A percentile compares a stretch with the other conserved stretches of the same genome.
Evolutionary conservation across 2,797 vertebrate species (phyloP).

Genomic region (Myotis myotis): DNA sequence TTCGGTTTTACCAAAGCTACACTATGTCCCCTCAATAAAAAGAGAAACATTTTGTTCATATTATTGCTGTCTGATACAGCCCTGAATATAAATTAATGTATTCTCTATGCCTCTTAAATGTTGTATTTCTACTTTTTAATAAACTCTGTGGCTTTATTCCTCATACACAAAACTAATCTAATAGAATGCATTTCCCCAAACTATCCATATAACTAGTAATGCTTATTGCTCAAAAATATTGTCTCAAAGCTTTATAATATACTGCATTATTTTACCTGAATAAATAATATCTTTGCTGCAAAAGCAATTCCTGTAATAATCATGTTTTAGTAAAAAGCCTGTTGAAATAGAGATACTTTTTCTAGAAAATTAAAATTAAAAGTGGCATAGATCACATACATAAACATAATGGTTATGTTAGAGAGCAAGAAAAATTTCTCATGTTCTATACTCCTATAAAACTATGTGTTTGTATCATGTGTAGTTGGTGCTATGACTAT

Average conservation of each 20-base stretch:
- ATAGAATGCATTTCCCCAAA: background rate
- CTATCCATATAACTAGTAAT: background rate
- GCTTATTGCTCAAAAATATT: constrained; percentile 25
- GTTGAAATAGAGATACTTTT: background rate
- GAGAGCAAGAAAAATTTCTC: background rate
- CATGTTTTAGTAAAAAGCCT: background rate
- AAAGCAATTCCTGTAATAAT: background rate
- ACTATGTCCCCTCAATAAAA: background rate
- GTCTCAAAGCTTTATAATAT: background rate
- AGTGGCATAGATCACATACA: background rate
- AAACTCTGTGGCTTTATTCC: background rate
- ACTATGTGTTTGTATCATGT: background rate
- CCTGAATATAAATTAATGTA: background rate
- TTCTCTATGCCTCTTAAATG: background rate
- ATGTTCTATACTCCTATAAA: background rate
- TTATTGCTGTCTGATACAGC: background rate
- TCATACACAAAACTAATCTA: background rate
- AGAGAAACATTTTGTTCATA: background rate
- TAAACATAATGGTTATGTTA: background rate
- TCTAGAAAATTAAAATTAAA: constrained; percentile 23
- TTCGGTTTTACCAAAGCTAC: background rate
- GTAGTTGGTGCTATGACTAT: background rate
- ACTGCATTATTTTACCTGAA: background rate
- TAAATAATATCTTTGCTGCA: background rate
- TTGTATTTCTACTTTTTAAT: constrained; percentile 8